These are phyloP conservation scores for Hozukius guyotensis DNA, from an alignment of 2,797 vertebrate species.

Conservation along the genomic window DNA sequence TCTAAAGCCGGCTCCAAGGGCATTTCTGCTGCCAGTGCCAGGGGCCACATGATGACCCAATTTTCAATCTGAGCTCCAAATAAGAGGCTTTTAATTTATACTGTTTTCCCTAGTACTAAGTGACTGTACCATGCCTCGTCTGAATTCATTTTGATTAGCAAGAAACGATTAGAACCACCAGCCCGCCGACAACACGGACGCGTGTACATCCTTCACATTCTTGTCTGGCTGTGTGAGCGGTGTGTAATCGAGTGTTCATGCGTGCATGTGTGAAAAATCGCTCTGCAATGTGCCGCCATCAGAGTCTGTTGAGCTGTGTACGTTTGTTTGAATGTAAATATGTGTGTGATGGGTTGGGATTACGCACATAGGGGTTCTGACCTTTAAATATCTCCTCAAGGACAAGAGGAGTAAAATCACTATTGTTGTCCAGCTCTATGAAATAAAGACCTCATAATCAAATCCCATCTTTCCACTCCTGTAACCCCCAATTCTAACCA, in stretches of 20 bases:
- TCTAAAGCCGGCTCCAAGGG: conserved; percentile 37
- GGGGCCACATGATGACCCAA: background rate
- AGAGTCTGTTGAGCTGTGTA: conserved; percentile 13
- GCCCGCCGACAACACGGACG: background rate
- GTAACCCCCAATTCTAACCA: background rate
- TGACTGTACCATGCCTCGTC: background rate
- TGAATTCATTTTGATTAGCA: background rate
- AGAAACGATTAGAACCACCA: background rate
- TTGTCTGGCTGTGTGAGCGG: conserved; percentile 16
- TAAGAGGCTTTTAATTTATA: conserved; percentile 8
- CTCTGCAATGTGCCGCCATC: conserved; percentile 45
- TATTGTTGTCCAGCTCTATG: background rate
- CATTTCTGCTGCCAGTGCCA: background rate
- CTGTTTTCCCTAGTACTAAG: background rate
- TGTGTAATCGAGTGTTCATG: conserved; percentile 37
- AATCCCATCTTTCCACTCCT: background rate
- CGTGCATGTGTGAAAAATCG: conserved; percentile 49
- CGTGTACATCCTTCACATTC: conserved; percentile 3
- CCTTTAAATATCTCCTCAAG: conserved; percentile 61
- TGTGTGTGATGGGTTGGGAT: background rate
- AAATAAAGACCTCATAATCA: background rate
- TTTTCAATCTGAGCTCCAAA: background rate
- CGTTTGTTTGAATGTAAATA: conserved; percentile 68
- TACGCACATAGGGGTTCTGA: conserved; percentile 38
- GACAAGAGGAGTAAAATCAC: conserved; percentile 16